Percentiles rank a stretch among this genome's conserved stretches.
Conservation (phyloP, 2,113 vertebrate genomes). For the Paratilapia polleni region DNA sequence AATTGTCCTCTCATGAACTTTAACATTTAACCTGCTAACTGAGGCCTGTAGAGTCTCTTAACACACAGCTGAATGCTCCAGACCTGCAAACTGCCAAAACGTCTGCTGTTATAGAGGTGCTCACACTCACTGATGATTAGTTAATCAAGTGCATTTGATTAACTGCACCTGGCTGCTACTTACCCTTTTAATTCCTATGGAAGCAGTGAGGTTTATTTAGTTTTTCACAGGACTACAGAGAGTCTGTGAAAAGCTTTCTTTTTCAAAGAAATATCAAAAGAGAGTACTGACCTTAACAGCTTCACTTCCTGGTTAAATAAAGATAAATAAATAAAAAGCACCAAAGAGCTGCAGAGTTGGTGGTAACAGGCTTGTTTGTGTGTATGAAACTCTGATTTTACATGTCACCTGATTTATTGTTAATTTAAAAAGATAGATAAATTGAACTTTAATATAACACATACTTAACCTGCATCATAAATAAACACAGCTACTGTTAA, state of each 20-base stretch:
- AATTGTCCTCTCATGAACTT: not conserved
- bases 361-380: not conserved
- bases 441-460: not conserved
- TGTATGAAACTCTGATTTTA: not conserved
- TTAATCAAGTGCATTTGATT: not conserved
- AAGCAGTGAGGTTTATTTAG: not conserved
- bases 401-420: not conserved
- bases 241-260: no score
- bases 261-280: not conserved
- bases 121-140: not conserved
- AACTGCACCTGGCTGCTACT: not conserved
- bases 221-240: not conserved
- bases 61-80: not conserved
- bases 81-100: not conserved
- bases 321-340: not conserved
- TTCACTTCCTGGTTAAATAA: not conserved
- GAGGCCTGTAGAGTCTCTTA: no score
- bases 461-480: not conserved
- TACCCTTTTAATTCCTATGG: not conserved
- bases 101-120: not conserved
- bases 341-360: not conserved
- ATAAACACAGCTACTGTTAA: not conserved
- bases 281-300: no score
- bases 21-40: not conserved
- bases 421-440: not conserved